Base-by-base conservation (phyloP, 2,113 vertebrate genomes). In the Leptobrachium ailaonicum region DNA sequence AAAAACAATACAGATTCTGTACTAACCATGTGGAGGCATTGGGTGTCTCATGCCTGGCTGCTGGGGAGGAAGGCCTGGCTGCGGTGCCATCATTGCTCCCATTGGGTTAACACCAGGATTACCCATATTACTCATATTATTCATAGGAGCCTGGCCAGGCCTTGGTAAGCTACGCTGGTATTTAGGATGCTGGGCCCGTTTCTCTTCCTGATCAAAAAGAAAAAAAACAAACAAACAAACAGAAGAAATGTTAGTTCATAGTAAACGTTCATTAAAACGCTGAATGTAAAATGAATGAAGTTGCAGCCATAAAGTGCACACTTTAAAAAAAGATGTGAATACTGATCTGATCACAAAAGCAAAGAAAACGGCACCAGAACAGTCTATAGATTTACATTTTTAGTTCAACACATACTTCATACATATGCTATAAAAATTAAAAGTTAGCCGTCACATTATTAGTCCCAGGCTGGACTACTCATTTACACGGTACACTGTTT, bases 11-110 rank as follows among this genome's bases (percentile, higher is more conserved):
- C 0, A 32, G 1, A 32, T 32, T 32, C 20, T 5, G 8, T 50
- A 58, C 83, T 90, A 92, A 94, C 93, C 93, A 87, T 94, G 93
- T 85, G 93, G 92, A 47, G 93, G 93, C 85, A 94, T 92, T 66
- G 96, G 96, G 88, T 97, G 97, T 90, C 97, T 96, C 94, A 99
- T 95, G 85, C 95, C 96, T 83, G 95, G 95, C 50, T 96, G 96
- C 56, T 98, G 97, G 1, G 92, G 93, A 83, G 93, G 93, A 84
- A 94, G 93, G 87, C 93, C 94, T 72, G 91, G 93, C 87, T 98
- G 97, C 69, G 93, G 95, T 84, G 95, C 94, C 92, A 98, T 95
- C 91, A 99, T 96, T 85, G 94, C 89, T 82, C 95, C 96, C 83
- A 97, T 96, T 80, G 96, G 93, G 73, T 93, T 95, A 88, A 95